These are phyloP conservation scores for Cochlearius cochlearius DNA, from an alignment of 2,113 vertebrate species.

Conservation along the genomic window DNA sequence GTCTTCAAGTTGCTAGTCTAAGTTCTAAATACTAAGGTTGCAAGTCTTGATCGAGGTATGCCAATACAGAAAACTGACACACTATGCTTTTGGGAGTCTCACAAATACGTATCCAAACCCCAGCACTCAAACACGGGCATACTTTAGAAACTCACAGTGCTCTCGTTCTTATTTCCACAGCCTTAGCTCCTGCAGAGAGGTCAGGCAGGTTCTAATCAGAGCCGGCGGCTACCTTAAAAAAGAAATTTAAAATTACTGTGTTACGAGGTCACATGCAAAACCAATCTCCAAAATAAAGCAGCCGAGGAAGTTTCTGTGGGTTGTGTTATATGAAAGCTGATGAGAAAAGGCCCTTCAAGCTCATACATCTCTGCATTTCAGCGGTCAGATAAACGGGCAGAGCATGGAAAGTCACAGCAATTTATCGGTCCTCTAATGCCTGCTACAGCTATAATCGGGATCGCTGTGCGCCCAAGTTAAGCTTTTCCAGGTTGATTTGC, in stretches of 20 bases:
- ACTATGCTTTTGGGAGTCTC: neutral
- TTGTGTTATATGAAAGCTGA: neutral
- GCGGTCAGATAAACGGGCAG: neutral
- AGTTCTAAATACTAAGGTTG: neutral
- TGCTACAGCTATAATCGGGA: neutral
- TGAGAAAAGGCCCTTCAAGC: neutral
- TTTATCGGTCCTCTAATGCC: neutral
- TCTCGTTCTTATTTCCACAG: neutral
- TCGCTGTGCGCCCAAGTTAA: rapidly evolving
- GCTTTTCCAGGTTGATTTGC: neutral
- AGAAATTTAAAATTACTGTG: neutral
- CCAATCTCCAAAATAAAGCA: neutral
- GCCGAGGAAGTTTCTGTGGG: neutral
- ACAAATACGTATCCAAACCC: neutral
- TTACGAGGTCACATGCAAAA: neutral
- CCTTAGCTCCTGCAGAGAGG: neutral
- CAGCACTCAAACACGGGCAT: neutral
- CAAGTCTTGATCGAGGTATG: neutral
- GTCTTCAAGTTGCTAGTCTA: neutral
- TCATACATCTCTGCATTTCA: neutral
- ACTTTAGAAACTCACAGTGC: neutral
- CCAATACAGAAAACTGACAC: neutral
- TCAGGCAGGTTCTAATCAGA: neutral
- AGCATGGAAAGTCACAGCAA: neutral
- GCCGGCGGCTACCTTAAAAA: neutral